phyloP scores from a whole-genome alignment of 2,888 invertebrate genomes.

The Clunio marinus region DNA sequence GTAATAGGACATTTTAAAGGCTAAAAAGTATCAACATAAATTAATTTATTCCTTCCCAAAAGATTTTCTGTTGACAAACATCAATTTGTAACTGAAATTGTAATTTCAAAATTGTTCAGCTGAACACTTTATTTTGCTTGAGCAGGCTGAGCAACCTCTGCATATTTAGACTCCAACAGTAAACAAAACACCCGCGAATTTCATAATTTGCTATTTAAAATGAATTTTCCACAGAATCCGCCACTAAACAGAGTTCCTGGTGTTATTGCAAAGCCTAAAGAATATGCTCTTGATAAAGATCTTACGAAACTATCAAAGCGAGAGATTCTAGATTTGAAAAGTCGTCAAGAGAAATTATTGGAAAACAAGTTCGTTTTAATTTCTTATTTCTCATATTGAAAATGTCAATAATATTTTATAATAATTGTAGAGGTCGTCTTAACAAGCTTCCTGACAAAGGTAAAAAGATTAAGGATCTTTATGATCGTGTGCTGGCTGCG shows the following conservation, averaged over 20 bases:
- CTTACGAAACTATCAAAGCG: conserved; percentile 12
- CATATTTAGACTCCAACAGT: too few relatives aligned
- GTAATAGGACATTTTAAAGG: too few relatives aligned
- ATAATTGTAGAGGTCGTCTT: not conserved
- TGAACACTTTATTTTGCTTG: too few relatives aligned
- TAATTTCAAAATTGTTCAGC: too few relatives aligned
- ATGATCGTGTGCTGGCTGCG: conserved; percentile 11
- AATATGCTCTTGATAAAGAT: not conserved
- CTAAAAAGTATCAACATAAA: too few relatives aligned
- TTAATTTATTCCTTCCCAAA: too few relatives aligned
- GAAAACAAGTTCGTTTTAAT: conserved; percentile 8
- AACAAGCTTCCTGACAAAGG: conserved; percentile 31
- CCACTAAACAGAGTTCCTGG: not conserved
- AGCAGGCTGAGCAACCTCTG: too few relatives aligned
- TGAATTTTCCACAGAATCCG: not conserved
- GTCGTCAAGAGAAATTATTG: not conserved
- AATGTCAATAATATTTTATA: not conserved
- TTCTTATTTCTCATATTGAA: not conserved
- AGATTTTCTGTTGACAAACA: too few relatives aligned
- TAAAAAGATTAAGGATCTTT: conserved; percentile 13
- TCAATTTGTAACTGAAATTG: too few relatives aligned
- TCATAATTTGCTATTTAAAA: too few relatives aligned
- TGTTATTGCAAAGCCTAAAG: not conserved
- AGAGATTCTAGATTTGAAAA: not conserved
- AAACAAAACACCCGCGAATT: too few relatives aligned